These are phyloP conservation scores for Zoanthus sociatus DNA, from an alignment of 92 coral and sea anemone species.

Conservation along the genomic window DNA sequence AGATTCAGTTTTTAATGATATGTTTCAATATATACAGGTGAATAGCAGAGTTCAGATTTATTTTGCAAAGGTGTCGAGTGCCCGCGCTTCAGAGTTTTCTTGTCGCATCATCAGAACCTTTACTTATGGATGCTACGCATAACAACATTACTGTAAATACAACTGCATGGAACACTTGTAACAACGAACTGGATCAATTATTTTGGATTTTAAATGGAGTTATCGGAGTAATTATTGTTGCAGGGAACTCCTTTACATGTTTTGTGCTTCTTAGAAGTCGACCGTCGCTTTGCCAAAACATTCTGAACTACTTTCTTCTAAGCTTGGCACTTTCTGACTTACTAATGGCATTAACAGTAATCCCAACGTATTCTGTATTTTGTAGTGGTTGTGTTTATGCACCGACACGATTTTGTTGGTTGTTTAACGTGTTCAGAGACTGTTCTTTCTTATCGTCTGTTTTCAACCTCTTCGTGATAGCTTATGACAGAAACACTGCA, in stretches of 20 bases:
- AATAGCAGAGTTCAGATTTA: neutral
- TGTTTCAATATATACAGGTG: neutral
- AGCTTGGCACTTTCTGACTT: conserved; percentile 75
- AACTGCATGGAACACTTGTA: neutral
- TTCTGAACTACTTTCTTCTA: conserved; percentile 70
- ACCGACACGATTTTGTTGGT: conserved; percentile 58
- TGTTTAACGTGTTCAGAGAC: conserved; percentile 63
- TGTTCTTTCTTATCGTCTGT: conserved; percentile 60
- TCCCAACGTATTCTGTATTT: conserved; percentile 70
- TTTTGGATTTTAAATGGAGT: conserved; percentile 44
- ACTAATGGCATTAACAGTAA: conserved; percentile 61
- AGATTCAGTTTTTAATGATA: neutral
- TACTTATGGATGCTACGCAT: neutral
- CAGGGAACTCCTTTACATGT: conserved; percentile 46
- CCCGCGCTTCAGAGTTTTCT: neutral
- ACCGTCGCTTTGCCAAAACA: conserved; percentile 53
- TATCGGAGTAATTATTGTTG: conserved; percentile 34
- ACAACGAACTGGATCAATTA: neutral
- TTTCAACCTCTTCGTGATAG: conserved; percentile 71
- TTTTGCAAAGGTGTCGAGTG: neutral
- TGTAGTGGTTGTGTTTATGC: conserved; percentile 56
- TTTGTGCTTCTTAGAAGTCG: conserved; percentile 52
- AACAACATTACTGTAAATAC: neutral
- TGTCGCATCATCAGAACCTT: neutral
- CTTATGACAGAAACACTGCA: conserved; percentile 72